Evolutionary conservation across 92 coral and sea anemone genomes (phyloP).

Genomic region (Desmophyllum pertusum): DNA sequence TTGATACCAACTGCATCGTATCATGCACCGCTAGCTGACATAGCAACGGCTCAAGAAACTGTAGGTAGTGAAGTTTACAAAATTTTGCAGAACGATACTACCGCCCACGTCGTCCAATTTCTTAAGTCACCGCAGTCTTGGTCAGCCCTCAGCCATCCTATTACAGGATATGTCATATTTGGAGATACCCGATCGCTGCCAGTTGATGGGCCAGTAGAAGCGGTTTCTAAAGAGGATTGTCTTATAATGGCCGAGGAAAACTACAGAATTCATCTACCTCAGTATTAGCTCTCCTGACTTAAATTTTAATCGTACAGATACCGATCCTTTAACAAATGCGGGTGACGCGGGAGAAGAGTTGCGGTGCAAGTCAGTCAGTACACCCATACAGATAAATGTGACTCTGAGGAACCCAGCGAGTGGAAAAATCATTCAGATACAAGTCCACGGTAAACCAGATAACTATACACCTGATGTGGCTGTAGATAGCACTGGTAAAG

Average conservation of each 20-base stretch:
- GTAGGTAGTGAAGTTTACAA: constrained; percentile 35
- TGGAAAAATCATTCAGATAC: background rate
- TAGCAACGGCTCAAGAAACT: constrained; percentile 38
- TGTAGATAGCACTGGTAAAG: background rate
- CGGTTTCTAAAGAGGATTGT: constrained; percentile 33
- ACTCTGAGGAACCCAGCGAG: constrained; percentile 5
- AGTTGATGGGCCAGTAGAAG: constrained; percentile 47
- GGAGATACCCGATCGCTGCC: background rate
- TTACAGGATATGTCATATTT: constrained; percentile 66
- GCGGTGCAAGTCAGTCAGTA: constrained; percentile 28
- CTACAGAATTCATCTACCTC: constrained; percentile 9
- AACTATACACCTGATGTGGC: constrained; percentile 24
- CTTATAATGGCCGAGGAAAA: constrained; percentile 70
- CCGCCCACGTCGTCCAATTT: constrained; percentile 65
- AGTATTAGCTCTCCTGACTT: constrained; percentile 52
- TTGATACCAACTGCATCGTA: constrained; percentile 42
- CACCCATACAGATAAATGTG: background rate
- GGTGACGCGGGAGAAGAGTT: constrained; percentile 41
- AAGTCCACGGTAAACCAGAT: constrained; percentile 28
- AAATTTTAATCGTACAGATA: background rate
- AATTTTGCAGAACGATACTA: constrained; percentile 24
- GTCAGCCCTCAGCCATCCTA: constrained; percentile 4
- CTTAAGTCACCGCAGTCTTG: constrained; percentile 44
- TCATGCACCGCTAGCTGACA: background rate
- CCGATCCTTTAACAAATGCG: background rate